A percentile compares a stretch with the other conserved stretches of the same genome.
Evolutionary conservation across 2,113 vertebrate species (phyloP).

Genomic region (Gorsachius goisagi): DNA sequence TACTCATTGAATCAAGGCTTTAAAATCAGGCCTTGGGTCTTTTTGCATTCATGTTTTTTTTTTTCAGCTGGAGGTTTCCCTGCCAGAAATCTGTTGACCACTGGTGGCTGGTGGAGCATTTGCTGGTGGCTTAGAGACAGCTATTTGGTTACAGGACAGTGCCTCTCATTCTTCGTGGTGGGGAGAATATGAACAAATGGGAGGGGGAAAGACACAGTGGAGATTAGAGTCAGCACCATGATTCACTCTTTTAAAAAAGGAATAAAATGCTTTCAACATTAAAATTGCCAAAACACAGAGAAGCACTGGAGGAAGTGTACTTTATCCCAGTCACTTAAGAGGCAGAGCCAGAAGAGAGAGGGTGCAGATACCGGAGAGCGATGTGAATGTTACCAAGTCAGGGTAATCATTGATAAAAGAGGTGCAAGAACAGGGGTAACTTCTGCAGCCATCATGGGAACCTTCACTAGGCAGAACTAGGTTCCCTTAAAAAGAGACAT

Average conservation of each 20-base stretch:
- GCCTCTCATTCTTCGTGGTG: not conserved
- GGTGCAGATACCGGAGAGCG: fast-evolving
- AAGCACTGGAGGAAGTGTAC: not conserved
- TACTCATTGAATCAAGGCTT: not conserved
- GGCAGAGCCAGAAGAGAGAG: not conserved
- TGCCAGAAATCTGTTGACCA: not conserved
- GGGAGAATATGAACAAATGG: not conserved
- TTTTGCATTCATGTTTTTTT: not conserved
- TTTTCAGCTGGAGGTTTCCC: not conserved
- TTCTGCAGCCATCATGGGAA: not conserved
- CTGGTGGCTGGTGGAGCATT: not conserved
- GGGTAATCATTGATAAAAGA: not conserved
- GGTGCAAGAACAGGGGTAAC: not conserved
- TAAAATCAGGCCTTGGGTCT: not conserved
- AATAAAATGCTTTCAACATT: not conserved
- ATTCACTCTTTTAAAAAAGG: not conserved
- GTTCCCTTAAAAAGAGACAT: not conserved
- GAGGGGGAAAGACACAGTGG: not conserved
- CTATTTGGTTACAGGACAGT: not conserved
- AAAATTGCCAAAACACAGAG: not conserved
- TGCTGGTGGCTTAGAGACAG: not conserved
- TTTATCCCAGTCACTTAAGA: not conserved
- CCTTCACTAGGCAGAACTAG: not conserved
- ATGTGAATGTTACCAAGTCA: not conserved
- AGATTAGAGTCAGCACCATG: not conserved